Conservation (phyloP, 2,113 vertebrate species). For the Chlorodrepanis virens region DNA sequence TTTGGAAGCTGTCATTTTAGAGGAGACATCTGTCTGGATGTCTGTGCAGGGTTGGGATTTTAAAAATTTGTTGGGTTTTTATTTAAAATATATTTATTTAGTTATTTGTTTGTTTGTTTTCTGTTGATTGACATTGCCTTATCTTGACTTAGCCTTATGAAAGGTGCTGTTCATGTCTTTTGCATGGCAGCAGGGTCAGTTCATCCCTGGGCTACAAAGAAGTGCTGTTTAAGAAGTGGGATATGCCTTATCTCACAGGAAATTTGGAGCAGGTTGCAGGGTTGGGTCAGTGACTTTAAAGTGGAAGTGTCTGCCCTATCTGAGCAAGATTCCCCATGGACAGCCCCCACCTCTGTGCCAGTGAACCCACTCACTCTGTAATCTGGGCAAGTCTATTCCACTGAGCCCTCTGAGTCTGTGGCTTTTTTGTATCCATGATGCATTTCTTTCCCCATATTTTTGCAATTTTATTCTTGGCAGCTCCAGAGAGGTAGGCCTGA, state of each 20-base stretch:
- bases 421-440: neutral
- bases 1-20: neutral
- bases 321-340: neutral
- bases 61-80: neutral
- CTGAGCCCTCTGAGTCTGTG: neutral
- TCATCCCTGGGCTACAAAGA: neutral
- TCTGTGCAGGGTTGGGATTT: accelerated
- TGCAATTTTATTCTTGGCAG: neutral
- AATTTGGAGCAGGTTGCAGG: accelerated
- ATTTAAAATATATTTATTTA: neutral
- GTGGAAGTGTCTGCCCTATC: neutral
- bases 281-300: neutral
- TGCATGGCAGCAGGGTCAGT: neutral
- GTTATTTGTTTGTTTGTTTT: neutral
- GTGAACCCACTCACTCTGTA: neutral
- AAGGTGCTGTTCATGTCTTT: neutral
- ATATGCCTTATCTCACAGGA: neutral
- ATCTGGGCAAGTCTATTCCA: neutral
- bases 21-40: neutral
- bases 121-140: neutral
- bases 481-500: neutral
- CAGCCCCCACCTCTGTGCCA: neutral
- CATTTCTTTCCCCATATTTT: neutral
- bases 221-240: neutral
- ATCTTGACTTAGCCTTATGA: neutral